Conservation (phyloP, 2,888 invertebrate species). For the Prostheceraeus crozeri region DNA sequence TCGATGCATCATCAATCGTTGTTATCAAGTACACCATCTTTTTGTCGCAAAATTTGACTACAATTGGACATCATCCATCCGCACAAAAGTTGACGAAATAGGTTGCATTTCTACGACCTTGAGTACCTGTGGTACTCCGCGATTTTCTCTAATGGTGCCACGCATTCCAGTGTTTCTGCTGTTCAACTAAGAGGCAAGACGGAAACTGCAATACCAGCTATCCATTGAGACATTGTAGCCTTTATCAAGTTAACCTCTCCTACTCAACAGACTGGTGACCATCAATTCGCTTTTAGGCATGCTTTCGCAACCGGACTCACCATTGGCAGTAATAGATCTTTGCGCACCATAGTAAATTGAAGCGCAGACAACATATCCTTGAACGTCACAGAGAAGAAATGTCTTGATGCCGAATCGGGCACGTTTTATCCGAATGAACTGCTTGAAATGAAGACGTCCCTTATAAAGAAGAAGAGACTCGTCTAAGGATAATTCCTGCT, state of each 20-base stretch:
- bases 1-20: not conserved
- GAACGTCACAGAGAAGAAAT: slow-evolving; percentile 6
- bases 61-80: not conserved
- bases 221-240: slow-evolving; percentile 14
- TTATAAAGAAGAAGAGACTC: slow-evolving; percentile 8
- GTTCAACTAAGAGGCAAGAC: slow-evolving; percentile 2
- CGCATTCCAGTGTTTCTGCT: slow-evolving; percentile 13
- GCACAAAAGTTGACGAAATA: slow-evolving; percentile 10
- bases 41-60: slow-evolving; percentile 21
- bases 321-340: not conserved
- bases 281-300: not conserved
- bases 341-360: slow-evolving; percentile 24
- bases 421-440: slow-evolving; percentile 11
- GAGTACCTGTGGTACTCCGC: slow-evolving; percentile 4
- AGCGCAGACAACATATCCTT: not conserved
- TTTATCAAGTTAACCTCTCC: not conserved
- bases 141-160: slow-evolving; percentile 13
- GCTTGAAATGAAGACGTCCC: slow-evolving; percentile 14
- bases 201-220: slow-evolving; percentile 12
- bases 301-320: slow-evolving; percentile 16
- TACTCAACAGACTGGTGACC: slow-evolving; percentile 1
- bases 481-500: slow-evolving; percentile 22
- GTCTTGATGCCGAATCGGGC: slow-evolving; percentile 18
- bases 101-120: slow-evolving; percentile 2
- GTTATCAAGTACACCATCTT: slow-evolving; percentile 18